Conservation (phyloP, 2,888 invertebrate species). For the Cheilosia grossa region DNA sequence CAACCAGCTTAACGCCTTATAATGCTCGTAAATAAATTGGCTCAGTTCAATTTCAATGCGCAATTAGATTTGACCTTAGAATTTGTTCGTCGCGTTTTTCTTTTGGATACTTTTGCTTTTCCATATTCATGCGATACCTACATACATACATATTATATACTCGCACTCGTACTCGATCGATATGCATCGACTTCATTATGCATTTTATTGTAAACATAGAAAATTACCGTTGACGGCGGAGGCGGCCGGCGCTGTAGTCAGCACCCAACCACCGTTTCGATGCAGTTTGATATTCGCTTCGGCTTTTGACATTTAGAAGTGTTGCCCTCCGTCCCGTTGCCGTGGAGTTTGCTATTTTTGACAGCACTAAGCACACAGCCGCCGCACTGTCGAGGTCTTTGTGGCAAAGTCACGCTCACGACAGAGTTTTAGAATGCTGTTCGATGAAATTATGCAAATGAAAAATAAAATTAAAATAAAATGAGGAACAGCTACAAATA, state of each 20-base stretch:
- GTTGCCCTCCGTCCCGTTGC: not conserved
- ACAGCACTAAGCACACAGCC: slow-evolving; percentile 26
- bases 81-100: slow-evolving; percentile 44
- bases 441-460: slow-evolving; percentile 44
- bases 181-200: not conserved
- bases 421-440: slow-evolving; percentile 39
- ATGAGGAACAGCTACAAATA: slow-evolving; percentile 11
- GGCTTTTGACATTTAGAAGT: slow-evolving; percentile 55
- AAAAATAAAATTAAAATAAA: slow-evolving; percentile 17
- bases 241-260: not conserved
- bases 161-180: not conserved
- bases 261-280: not conserved
- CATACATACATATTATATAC: not conserved
- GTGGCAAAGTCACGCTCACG: slow-evolving; percentile 55
- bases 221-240: slow-evolving; percentile 12
- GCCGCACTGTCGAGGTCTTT: slow-evolving; percentile 47
- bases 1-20: slow-evolving; percentile 46
- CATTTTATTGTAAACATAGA: slow-evolving; percentile 13
- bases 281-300: slow-evolving; percentile 33
- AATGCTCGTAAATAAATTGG: slow-evolving; percentile 51
- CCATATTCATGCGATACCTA: slow-evolving; percentile 20
- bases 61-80: slow-evolving; percentile 69
- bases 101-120: slow-evolving; percentile 40
- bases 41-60: slow-evolving; percentile 56
- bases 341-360: slow-evolving; percentile 40